These are phyloP conservation scores for Dryas iulia DNA, from an alignment of 1,140 invertebrate genomes.

Conservation along the genomic window DNA sequence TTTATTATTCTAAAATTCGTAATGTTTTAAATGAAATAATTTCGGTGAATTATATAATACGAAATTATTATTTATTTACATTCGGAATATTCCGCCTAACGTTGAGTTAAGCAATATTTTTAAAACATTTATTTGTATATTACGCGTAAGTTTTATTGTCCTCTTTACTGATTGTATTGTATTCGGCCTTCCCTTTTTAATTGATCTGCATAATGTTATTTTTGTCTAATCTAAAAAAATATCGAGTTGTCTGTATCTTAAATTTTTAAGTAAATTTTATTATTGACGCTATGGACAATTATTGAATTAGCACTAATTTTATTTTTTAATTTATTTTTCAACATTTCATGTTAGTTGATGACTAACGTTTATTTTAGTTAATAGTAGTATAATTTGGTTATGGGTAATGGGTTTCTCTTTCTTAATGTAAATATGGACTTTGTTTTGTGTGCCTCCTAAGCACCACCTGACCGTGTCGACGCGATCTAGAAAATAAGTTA, in stretches of 20 bases:
- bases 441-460: conserved; percentile 6
- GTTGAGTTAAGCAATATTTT: conserved; percentile 54
- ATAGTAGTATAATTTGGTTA: conserved; percentile 24
- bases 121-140: conserved; percentile 28
- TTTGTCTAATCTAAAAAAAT: background rate
- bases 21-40: background rate
- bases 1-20: background rate
- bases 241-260: background rate
- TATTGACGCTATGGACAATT: background rate
- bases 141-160: conserved; percentile 17
- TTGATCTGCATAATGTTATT: background rate
- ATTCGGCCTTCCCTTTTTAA: background rate
- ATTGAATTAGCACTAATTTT: conserved; percentile 2
- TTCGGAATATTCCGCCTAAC: conserved; percentile 56
- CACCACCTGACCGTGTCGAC: background rate
- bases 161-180: background rate
- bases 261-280: background rate
- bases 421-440: conserved; percentile 37
- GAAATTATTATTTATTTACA: conserved; percentile 27
- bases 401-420: conserved; percentile 41
- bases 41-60: background rate
- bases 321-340: conserved; percentile 4
- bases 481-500: conserved; percentile 17
- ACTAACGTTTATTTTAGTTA: background rate
- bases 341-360: background rate